These are phyloP conservation scores for Falco concolor DNA, from an alignment of 2,797 vertebrate species.

Conservation along the genomic window DNA sequence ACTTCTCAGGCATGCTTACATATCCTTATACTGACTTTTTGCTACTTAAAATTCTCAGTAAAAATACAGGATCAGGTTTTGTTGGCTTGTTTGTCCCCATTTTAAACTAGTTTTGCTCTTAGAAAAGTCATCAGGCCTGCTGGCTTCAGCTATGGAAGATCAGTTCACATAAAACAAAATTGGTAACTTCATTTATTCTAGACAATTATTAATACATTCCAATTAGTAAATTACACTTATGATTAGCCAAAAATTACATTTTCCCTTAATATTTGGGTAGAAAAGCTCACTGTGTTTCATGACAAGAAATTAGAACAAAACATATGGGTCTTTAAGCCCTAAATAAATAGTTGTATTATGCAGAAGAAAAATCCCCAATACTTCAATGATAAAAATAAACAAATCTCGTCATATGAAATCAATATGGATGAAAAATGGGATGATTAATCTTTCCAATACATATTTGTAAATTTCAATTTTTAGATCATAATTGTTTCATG, in stretches of 20 bases:
- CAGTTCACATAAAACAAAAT: not conserved
- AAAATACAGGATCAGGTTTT: not conserved
- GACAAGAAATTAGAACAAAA: not conserved
- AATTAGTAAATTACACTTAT: not conserved
- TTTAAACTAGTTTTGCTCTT: not conserved
- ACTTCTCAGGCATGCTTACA: too few species aligned
- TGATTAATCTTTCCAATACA: not conserved
- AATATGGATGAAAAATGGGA: not conserved
- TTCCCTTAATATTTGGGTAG: not conserved
- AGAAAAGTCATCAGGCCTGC: not conserved
- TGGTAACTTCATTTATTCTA: not conserved
- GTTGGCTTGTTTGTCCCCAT: not conserved
- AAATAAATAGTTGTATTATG: not conserved
- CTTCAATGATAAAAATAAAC: not conserved
- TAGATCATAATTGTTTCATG: not conserved
- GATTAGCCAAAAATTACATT: not conserved
- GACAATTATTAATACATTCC: not conserved
- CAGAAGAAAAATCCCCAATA: not conserved
- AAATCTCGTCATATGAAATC: not conserved
- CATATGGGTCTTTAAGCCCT: not conserved
- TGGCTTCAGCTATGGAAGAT: not conserved
- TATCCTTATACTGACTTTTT: not conserved
- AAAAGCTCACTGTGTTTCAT: not conserved
- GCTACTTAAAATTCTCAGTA: not conserved
- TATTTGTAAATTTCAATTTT: not conserved